Base-by-base conservation (phyloP, 2,888 invertebrate species). In the Amphipoea lucens region DNA sequence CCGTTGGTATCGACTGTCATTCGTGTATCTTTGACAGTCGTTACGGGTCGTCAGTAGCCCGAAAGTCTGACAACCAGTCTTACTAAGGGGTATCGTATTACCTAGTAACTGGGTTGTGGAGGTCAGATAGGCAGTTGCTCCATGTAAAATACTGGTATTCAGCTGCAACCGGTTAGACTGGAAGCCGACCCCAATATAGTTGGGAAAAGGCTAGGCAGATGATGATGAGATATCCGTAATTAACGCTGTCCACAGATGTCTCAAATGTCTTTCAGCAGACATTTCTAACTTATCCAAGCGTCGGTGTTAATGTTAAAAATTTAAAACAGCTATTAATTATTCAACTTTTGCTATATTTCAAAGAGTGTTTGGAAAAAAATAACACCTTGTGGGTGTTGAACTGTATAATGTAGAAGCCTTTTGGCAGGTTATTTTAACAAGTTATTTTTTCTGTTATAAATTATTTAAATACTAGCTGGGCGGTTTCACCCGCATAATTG, bases 311-410 rank as follows among this genome's bases (percentile, higher is more conserved):
- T 76, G 72, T 79, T 69, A 78, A 82, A 87, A 88, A 85, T 74
- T 84, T 78, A 85, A 74, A 88, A 79, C 78, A 76, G 73, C 74
- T 77, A 84, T 88, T 88, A 82, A 84, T 87, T 85, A 82, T 82
- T 76, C 72, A 85, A 88, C 79, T 88, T 88, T 70, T 14, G 70
- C 70, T 65, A 80, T 87, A 88, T 87, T 81, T 88, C 83, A 88
- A 79, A 78, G 69, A 23, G 78, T 74, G 80, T 78, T 82, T 73
- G 66, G 17, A 60, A 72, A 84, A 85, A 85, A 77, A 79, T 60
- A 48, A 75, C 42, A 75, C 48, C 48, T 75, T 73, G 17, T 60
- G 20, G 60, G 29, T 29, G 29, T 29, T 29, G 29, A 20, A 66
- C 54, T 74, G 17, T 62, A 71, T 79, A 45, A n/a, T 67, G 40